Evolutionary conservation across 2,113 vertebrate species (phyloP), one percentile per base, ranked within the genome.

Genomic region (Colinus virginianus): DNA sequence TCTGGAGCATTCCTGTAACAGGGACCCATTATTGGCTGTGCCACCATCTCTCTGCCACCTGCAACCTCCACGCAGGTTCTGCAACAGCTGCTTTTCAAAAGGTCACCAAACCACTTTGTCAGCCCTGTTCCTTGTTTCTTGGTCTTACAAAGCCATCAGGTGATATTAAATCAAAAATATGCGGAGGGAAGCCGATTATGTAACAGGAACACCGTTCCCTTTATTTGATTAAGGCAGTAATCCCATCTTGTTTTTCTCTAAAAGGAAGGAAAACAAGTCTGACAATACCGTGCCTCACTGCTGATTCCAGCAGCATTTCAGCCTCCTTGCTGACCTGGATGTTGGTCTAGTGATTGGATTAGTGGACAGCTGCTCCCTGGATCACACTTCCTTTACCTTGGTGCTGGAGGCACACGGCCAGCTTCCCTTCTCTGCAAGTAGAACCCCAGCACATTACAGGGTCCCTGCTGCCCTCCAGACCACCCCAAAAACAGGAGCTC

Each of bases 121-220:
- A 83, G 84, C 45, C n/a, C 46, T 32, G 7, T 49, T 82, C 38
- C 59, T 85, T 83, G 85, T 90, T 55, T 84, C 16, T 83, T 22
- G 11, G 30, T 82, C 84, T 92, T 91, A 87, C 75, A 1, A 2
- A 94, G 72, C 26, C 75, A 59, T 92, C 82, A 79, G 48, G 55
- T 91, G 91, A 87, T 85, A 66, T 2, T 53, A 45, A 69, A 64
- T 84, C 32, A 77, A 90, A 94, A 94, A 94, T 87, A 45, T 76
- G 77, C 48, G 49, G 71, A 79, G 76, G 85, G 87, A 95, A 87
- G 95, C 63, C 0, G 3, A 62, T 95, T 90, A 74, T 63, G 21
- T 83, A 93, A 94, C 28, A 87, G 36, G 79, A 91, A 87, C 42
- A 84, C 36, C 2, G 0, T 45, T 85, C 51, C 30, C 23, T 48